These are phyloP conservation scores for Acanthurus tractus DNA, from an alignment of 2,797 vertebrate species.

Conservation along the genomic window DNA sequence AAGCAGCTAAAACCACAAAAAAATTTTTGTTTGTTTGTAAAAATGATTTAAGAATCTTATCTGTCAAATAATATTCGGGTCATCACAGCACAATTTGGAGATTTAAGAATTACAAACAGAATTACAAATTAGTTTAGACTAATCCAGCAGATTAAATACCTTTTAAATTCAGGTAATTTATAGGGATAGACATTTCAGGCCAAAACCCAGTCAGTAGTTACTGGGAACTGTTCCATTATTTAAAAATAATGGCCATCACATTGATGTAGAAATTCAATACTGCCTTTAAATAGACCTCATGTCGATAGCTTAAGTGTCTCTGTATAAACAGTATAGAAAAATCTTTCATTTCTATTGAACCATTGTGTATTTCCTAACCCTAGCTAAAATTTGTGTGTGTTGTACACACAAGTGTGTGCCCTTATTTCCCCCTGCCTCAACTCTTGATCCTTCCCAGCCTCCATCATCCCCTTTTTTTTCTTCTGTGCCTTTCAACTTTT, in stretches of 20 bases:
- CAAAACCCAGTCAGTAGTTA: too few relatives aligned
- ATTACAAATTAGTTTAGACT: constrained; percentile 7
- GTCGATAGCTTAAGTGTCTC: background rate
- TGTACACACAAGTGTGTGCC: background rate
- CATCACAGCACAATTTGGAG: background rate
- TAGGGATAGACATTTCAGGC: too few relatives aligned
- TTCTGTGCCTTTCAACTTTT: constrained; percentile 43
- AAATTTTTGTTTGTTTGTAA: too few relatives aligned
- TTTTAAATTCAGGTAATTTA: constrained; percentile 18
- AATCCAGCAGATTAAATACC: constrained; percentile 26
- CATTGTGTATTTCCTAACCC: background rate
- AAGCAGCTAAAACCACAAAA: background rate
- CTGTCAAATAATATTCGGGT: background rate
- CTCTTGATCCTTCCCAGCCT: constrained; percentile 30
- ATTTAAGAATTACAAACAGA: constrained; percentile 1
- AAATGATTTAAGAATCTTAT: background rate
- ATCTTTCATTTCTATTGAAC: background rate
- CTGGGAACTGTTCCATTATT: too few relatives aligned
- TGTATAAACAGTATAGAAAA: background rate
- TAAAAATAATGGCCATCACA: background rate
- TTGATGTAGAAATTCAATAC: constrained; percentile 19
- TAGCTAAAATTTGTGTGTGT: background rate
- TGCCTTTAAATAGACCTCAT: background rate
- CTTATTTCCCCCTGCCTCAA: too few relatives aligned
- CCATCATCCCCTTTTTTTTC: constrained; percentile 19